Percentiles rank a stretch among this genome's conserved stretches.
phyloP scores from a whole-genome alignment of 2,797 vertebrate species.

The Orestias chungarensis region DNA sequence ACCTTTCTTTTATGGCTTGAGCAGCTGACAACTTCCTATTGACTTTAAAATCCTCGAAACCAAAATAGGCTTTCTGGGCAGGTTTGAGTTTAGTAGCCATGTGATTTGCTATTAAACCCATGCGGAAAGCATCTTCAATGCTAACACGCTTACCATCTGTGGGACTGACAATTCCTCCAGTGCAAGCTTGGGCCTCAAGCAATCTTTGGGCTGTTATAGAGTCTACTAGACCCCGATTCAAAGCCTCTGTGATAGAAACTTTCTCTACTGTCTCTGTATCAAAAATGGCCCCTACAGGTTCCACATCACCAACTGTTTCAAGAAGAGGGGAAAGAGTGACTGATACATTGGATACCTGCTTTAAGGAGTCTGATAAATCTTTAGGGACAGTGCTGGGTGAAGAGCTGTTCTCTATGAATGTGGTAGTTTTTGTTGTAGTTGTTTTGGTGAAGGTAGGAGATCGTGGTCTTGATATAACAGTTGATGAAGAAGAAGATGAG shows the following conservation, averaged over 20 bases:
- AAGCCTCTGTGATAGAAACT: constrained; percentile 87
- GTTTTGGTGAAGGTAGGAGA: constrained; percentile 57
- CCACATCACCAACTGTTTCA: constrained; percentile 82
- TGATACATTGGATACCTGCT: constrained; percentile 79
- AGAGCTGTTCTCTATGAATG: constrained; percentile 28
- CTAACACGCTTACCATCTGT: constrained; percentile 84
- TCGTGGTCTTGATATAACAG: constrained; percentile 29
- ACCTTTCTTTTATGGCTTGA: constrained; percentile 92
- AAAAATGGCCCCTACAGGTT: constrained; percentile 94
- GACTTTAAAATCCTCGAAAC: constrained; percentile 90
- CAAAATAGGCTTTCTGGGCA: constrained; percentile 92
- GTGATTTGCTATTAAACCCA: constrained; percentile 85
- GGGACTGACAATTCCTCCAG: constrained; percentile 92
- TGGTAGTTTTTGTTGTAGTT: constrained; percentile 64
- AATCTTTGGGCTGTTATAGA: constrained; percentile 91
- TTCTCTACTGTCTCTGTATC: constrained; percentile 92
- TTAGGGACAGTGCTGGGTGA: constrained; percentile 37
- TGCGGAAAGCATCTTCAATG: constrained; percentile 86
- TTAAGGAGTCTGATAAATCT: constrained; percentile 72
- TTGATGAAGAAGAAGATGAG: constrained; percentile 33
- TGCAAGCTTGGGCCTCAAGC: constrained; percentile 95
- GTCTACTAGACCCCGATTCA: constrained; percentile 89
- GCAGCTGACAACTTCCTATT: constrained; percentile 90
- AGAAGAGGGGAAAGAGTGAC: constrained; percentile 71
- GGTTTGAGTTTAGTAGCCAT: constrained; percentile 89